These are phyloP conservation scores for Acrobasis repandana DNA, from an alignment of 2,888 invertebrate genomes.

Conservation along the genomic window DNA sequence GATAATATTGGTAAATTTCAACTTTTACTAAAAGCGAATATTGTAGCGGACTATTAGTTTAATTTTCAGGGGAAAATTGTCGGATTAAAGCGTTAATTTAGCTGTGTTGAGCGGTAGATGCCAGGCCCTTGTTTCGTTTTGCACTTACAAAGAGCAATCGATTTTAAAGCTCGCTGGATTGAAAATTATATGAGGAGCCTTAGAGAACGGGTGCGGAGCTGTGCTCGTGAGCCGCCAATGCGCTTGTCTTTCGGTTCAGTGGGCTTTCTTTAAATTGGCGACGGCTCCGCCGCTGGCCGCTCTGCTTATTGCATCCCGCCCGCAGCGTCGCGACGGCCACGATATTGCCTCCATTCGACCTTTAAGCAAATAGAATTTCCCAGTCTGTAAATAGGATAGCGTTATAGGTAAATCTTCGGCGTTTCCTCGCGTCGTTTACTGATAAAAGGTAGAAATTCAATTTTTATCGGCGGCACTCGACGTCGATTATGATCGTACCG, in stretches of 20 bases:
- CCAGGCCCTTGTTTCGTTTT: constrained; percentile 65
- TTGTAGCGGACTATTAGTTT: constrained; percentile 22
- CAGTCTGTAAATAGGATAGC: constrained; percentile 75
- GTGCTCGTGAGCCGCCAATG: constrained; percentile 80
- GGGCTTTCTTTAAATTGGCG: constrained; percentile 84
- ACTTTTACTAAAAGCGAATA: constrained; percentile 13
- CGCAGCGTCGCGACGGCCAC: constrained; percentile 77
- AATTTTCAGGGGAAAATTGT: constrained; percentile 47
- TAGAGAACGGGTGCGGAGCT: constrained; percentile 66
- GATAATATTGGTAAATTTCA: constrained; percentile 12
- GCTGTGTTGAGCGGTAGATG: constrained; percentile 52
- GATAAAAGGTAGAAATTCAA: constrained; percentile 65
- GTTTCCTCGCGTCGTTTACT: constrained; percentile 59
- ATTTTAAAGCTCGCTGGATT: constrained; percentile 82
- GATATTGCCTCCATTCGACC: constrained; percentile 81
- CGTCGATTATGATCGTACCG: constrained; percentile 54
- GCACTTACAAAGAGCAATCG: constrained; percentile 81
- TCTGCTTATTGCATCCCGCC: constrained; percentile 80
- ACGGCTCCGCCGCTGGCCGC: constrained; percentile 76
- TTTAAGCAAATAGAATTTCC: constrained; percentile 81
- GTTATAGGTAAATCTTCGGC: constrained; percentile 71
- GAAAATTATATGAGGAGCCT: constrained; percentile 82
- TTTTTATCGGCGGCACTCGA: constrained; percentile 57
- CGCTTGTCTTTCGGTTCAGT: constrained; percentile 84
- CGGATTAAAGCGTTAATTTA: constrained; percentile 64